A percentile compares a stretch with the other conserved stretches of the same genome.
These are phyloP conservation scores for Brotogeris chrysoptera DNA, from an alignment of 2,797 vertebrate genomes.

Conservation along the genomic window DNA sequence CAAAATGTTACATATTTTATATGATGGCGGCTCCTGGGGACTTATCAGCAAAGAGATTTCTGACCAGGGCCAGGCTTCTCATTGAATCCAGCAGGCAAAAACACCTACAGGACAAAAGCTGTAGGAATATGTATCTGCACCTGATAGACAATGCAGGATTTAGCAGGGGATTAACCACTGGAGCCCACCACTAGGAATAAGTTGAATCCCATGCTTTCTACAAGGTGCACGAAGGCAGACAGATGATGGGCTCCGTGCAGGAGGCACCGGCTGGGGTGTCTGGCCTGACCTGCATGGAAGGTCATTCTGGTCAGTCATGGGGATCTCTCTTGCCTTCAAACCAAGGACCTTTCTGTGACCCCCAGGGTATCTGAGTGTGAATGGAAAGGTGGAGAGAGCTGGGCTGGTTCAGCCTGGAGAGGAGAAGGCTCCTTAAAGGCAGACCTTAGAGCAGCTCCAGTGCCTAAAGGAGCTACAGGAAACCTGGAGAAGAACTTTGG, in stretches of 20 bases:
- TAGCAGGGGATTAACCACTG: neutral
- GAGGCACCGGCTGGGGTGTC: neutral
- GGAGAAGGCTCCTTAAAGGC: neutral
- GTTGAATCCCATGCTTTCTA: neutral
- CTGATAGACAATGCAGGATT: too few species aligned
- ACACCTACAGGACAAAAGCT: fast-evolving
- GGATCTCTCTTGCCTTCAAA: neutral
- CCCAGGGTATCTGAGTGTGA: fast-evolving
- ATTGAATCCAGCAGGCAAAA: neutral
- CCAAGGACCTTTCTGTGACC: neutral
- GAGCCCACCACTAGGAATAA: neutral
- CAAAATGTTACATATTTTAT: neutral
- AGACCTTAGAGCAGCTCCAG: neutral
- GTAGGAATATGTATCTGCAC: neutral
- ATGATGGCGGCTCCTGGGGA: neutral
- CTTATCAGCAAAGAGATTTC: neutral
- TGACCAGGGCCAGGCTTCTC: neutral
- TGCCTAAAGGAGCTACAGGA: neutral
- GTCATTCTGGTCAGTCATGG: too few species aligned
- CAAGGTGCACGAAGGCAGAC: neutral
- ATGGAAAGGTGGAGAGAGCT: neutral
- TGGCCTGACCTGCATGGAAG: neutral
- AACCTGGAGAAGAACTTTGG: too few species aligned
- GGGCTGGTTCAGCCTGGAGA: neutral
- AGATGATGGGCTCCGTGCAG: fast-evolving